Evolutionary conservation across 2,888 invertebrate genomes (phyloP).

Genomic region (Watsonalla binaria): DNA sequence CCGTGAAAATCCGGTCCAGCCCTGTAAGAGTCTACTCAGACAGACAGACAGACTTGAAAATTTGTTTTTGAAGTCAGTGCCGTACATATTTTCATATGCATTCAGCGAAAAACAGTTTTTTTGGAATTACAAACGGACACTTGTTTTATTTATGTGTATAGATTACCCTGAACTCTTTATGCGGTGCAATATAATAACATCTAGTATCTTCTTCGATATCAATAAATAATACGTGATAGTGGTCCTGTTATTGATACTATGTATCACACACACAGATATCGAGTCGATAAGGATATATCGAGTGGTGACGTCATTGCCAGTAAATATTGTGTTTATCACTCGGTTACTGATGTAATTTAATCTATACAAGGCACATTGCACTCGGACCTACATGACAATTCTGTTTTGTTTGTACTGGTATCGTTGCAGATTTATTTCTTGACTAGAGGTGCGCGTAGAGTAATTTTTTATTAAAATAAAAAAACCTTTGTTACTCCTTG

Average conservation of each 20-base stretch:
- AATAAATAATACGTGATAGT: background rate
- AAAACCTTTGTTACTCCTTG: too few relatives aligned
- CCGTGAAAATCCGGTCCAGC: too few relatives aligned
- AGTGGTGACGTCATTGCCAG: background rate
- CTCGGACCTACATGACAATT: constrained; percentile 7
- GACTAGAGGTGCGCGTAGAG: too few relatives aligned
- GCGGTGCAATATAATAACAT: background rate
- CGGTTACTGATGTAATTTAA: background rate
- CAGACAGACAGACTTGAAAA: too few relatives aligned
- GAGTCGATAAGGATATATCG: background rate
- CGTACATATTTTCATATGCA: too few relatives aligned
- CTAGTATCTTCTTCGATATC: background rate
- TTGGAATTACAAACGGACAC: too few relatives aligned
- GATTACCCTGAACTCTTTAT: background rate
- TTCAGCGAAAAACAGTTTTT: too few relatives aligned
- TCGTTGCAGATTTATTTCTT: too few relatives aligned
- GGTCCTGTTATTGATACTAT: background rate
- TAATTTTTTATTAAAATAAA: too few relatives aligned
- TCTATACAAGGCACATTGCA: constrained; percentile 13
- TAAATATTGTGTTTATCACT: background rate
- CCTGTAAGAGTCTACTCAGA: too few relatives aligned
- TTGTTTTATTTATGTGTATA: too few relatives aligned
- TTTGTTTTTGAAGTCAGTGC: too few relatives aligned
- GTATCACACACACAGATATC: background rate
- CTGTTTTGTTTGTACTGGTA: background rate